Conservation (phyloP, 1,140 invertebrate species). For the Zophobas atratus region DNA sequence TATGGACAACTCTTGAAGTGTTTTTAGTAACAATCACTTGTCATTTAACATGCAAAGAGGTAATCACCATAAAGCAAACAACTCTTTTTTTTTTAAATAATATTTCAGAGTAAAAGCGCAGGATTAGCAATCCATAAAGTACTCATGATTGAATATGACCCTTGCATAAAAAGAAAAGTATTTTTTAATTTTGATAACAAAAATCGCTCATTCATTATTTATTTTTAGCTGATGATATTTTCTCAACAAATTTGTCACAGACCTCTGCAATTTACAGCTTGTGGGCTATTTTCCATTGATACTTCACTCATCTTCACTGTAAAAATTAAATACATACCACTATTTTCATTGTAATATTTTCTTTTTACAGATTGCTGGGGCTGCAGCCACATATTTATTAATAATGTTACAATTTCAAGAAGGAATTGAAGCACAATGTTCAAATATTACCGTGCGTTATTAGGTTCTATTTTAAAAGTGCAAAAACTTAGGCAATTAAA, state of each 20-base stretch:
- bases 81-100: background rate
- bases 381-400: constrained; percentile 49
- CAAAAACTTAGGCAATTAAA: background rate
- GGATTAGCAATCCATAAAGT: constrained; percentile 51
- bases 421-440: constrained; percentile 44
- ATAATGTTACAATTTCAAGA: constrained; percentile 56
- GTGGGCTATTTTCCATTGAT: constrained; percentile 54
- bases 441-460: constrained; percentile 14
- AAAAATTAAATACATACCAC: constrained; percentile 27
- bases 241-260: constrained; percentile 52
- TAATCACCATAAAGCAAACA: constrained; percentile 8
- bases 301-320: constrained; percentile 49
- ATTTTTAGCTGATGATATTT: constrained; percentile 52
- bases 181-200: background rate
- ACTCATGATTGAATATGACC: constrained; percentile 42
- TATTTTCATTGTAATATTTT: background rate
- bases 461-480: background rate
- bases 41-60: constrained; percentile 47
- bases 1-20: constrained; percentile 35
- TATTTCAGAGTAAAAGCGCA: constrained; percentile 46
- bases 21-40: constrained; percentile 39
- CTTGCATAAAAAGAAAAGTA: constrained; percentile 46
- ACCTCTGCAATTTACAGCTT: constrained; percentile 49
- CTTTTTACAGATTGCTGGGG: constrained; percentile 48
- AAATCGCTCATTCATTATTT: background rate